phyloP scores from a whole-genome alignment of 2,888 invertebrate genomes.

The Cerastoderma edule region DNA sequence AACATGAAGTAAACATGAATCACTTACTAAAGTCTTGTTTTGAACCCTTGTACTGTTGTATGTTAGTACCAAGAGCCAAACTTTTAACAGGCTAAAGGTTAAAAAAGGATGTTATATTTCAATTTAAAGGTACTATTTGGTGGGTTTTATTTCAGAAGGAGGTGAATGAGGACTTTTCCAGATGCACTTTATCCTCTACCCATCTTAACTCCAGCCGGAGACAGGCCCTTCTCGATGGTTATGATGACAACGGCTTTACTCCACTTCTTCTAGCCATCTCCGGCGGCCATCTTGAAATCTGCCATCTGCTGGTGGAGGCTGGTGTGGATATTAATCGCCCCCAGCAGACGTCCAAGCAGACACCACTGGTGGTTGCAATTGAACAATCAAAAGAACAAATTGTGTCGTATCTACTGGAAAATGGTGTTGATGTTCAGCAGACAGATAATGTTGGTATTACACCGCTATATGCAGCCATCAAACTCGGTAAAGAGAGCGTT shows the following conservation, averaged over 20 bases:
- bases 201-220: not conserved
- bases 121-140: not conserved
- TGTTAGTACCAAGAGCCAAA: too few species aligned
- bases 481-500: conserved; percentile 53
- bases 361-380: conserved; percentile 95
- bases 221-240: conserved; percentile 32
- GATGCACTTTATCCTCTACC: conserved; percentile 21
- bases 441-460: conserved; percentile 74
- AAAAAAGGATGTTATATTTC: too few species aligned
- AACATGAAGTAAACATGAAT: too few species aligned
- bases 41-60: too few species aligned
- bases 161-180: conserved; percentile 1
- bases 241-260: conserved; percentile 68
- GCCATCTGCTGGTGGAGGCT: conserved; percentile 92
- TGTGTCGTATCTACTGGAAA: conserved; percentile 93
- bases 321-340: conserved; percentile 93
- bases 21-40: too few species aligned
- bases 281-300: conserved; percentile 94
- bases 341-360: conserved; percentile 82
- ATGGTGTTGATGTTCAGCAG: conserved; percentile 90
- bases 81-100: too few species aligned
- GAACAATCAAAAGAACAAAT: conserved; percentile 90
- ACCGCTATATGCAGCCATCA: conserved; percentile 72
- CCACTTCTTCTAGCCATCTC: conserved; percentile 66
- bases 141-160: not conserved